Base-by-base conservation (phyloP, 2,113 vertebrate species). In the Podiceps cristatus region DNA sequence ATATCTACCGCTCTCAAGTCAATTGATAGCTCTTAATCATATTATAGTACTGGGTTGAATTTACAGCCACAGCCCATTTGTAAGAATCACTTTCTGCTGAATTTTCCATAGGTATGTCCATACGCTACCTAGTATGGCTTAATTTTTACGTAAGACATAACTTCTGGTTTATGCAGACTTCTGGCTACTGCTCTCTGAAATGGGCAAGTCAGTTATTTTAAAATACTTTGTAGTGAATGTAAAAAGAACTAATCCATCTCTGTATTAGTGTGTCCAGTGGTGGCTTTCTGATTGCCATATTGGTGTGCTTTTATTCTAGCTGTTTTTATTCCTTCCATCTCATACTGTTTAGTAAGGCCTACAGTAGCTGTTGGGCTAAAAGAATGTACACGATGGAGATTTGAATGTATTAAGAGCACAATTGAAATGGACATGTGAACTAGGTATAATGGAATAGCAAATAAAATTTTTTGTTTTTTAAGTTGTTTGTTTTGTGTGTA, bases 21-120 rank as follows among this genome's bases (percentile, higher is more conserved):
- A 29, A 64, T 93, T 82, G 76, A 71, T 95, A 35, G 19, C 63
- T 27, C 13, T 88, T 95, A 95, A 96, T 96, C 88, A 58, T 80
- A n/a, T 85, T 81, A 53, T 71, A 55, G 45, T 77, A 63, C 67
- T 28, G 50, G 28, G 58, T 76, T 95, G 88, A 97, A 86, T 94
- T 63, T 42, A 82, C 67, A 94, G 83, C 79, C 55, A 1, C 86
- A 97, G 87, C 75, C 60, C 69, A 74, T 91, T 96, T 94, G 85
- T 88, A 95, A 80, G 63, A 72, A 24, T 67, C 90, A 88, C 45
- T 84, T 58, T 84, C 77, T 67, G 13, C 77, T 86, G 55, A 93
- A 79, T 88, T 93, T 90, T 92, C 86, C 86, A 1, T 80, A 90
- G 42, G 64, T 71, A 8, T 72, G 31, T 62, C 74, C 72, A 31